Base-by-base conservation (phyloP, 2,113 vertebrate genomes). In the Saguinus imperator region DNA sequence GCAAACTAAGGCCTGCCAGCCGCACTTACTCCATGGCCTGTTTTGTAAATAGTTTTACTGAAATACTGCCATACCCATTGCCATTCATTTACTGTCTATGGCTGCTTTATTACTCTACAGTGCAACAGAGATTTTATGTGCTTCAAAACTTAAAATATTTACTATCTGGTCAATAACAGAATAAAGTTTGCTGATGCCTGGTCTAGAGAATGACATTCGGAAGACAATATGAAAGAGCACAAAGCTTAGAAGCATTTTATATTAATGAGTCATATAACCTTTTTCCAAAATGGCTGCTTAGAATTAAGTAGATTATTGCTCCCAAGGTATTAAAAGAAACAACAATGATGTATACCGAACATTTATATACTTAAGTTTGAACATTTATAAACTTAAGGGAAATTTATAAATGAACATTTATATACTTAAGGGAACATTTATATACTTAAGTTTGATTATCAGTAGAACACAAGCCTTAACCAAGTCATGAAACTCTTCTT, bases 211-310 rank as follows among this genome's bases (percentile, higher is more conserved):
- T n/a, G 57, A 87, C 16, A 32, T 72, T 37, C 77, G 35, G 52
- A 94, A 73, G 20, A 66, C 72, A 82, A 50, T 35, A 29, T 6
- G 2, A 92, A 6, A 21, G 20, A 52, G 14, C 48, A 88, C 35
- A 79, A 92, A 81, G n/a, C 18, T n/a, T 66, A 83, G 77, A 79
- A 95, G 86, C 3, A 55, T 29, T 81, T 95, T 76, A 88, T 57
- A 27, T 40, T 76, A 88, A 76, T 81, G 72, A 76, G 10, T 4
- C n/a, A 48, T 48, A 25, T 32, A 32, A 32, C 13, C 66, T 57
- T 91, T 82, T 73, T 84, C 14, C 77, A 40, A 64, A 92, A 92
- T 40, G 52, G 45, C 81, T 94, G 20, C 61, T 80, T 55, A 83
- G n/a, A 93, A 80, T 72, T 70, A 94, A 85, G 68, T 50, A 55